Evolutionary conservation across 2,113 vertebrate species (phyloP), one percentile per base, ranked within the genome.

Genomic region (Heterocephalus glaber): DNA sequence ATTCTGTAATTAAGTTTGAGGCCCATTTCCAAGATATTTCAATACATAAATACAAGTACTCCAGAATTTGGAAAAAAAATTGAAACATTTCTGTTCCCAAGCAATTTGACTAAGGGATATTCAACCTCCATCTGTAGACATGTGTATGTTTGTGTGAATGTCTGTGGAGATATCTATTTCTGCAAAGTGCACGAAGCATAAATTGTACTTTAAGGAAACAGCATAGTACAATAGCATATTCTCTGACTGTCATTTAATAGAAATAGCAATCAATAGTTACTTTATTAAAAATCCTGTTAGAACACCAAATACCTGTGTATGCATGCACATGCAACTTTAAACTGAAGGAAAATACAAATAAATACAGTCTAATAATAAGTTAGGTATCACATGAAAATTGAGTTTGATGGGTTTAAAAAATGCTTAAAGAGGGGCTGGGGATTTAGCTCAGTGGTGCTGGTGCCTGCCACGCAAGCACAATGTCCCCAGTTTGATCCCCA

Each of bases 221-320:
- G 41, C 10, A 2, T 11, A 44, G 24, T 38, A 72, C 38, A 41
- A 26, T 13, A 41, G 22, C 11, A 5, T 26, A 28, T 44, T 44
- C 70, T 92, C 16, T 49, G 28, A 30, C 2, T 16, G 49, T 3
- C 10, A 72, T n/a, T 85, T 12, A 65, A 22, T 0, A 35, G 16
- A 49, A 54, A 12, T 47, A 56, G 49, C 70, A 65, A 5, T 44
- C 16, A 11, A 61, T 26, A 28, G 3, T 6, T 9, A 20, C 63
- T 63, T 33, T 3, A 41, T 17, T 49, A 30, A 41, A 44, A 28
- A 24, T 58, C n/a, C 14, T 8, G 10, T 24, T 9, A 93, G 49
- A 52, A 52, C 1, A 3, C 16, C 14, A 8, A 7, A n/a, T 4
- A 17, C n/a, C 2, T 41, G 7, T 17, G 7, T 38, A 3, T 17